Evolutionary conservation across 2,888 invertebrate species (phyloP).

Genomic region (Chaitophorus viminalis): DNA sequence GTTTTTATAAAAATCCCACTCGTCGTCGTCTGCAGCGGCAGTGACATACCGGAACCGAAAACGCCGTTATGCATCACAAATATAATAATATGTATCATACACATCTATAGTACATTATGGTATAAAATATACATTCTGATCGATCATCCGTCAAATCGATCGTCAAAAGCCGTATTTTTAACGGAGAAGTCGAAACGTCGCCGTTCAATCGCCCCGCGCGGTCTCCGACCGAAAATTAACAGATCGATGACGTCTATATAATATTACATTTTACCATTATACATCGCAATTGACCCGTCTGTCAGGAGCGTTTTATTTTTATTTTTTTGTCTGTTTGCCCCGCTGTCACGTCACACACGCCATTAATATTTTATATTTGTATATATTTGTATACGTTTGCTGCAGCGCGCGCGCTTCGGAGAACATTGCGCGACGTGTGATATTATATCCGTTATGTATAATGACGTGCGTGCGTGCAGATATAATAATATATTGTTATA

Average conservation of each 20-base stretch:
- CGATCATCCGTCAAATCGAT: constrained; percentile 39
- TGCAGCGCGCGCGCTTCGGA: too few species aligned
- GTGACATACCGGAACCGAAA: not conserved
- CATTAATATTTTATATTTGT: too few species aligned
- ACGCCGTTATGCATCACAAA: not conserved
- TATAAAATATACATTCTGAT: too few species aligned
- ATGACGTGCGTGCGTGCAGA: not conserved
- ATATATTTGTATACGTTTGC: too few species aligned
- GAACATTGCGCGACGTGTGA: not conserved
- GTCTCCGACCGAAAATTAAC: constrained; percentile 13
- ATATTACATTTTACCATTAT: too few species aligned
- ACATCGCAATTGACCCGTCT: constrained; percentile 48
- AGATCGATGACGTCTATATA: constrained; percentile 44
- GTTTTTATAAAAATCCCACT: not conserved
- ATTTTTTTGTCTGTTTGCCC: too few species aligned
- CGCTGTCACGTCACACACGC: not conserved
- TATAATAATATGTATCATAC: too few species aligned
- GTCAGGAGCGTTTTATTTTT: not conserved
- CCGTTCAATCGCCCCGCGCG: not conserved
- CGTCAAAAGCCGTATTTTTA: not conserved
- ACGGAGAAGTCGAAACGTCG: not conserved
- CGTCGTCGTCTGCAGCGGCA: not conserved
- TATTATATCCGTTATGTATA: not conserved
- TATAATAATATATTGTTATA: not conserved
- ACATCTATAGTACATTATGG: too few species aligned